Conservation (phyloP, 1,140 invertebrate genomes). For the Planococcus citri region DNA sequence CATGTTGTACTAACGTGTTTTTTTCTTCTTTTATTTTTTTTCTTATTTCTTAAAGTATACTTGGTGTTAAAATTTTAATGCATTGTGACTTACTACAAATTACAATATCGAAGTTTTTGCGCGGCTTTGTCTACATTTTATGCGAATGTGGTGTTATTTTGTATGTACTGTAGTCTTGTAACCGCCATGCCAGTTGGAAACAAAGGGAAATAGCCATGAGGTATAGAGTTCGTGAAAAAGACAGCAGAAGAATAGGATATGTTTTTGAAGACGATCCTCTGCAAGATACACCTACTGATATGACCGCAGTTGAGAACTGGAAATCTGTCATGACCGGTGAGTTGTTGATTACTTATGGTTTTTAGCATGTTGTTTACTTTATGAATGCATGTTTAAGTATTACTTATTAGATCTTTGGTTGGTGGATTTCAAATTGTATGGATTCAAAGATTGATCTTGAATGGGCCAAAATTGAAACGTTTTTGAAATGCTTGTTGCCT, state of each 20-base stretch:
- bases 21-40: too few species aligned
- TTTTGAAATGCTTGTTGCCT: neutral
- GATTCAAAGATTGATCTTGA: too few species aligned
- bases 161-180: neutral
- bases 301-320: neutral
- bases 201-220: neutral
- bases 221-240: neutral
- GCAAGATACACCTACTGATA: neutral
- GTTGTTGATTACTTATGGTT: neutral
- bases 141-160: neutral
- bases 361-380: neutral
- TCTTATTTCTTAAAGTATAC: too few species aligned
- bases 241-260: neutral
- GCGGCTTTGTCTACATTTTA: neutral
- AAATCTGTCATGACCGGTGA: constrained; percentile 12
- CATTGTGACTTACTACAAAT: neutral
- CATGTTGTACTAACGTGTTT: neutral
- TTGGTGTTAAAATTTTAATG: neutral
- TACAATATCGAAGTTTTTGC: neutral
- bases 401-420: neutral
- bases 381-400: neutral
- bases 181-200: neutral
- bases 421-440: too few species aligned
- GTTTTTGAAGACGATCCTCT: constrained; percentile 5
- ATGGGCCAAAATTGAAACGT: neutral